Evolutionary conservation across 2,113 vertebrate genomes (phyloP).

Genomic region (Beaufortia kweichowensis): DNA sequence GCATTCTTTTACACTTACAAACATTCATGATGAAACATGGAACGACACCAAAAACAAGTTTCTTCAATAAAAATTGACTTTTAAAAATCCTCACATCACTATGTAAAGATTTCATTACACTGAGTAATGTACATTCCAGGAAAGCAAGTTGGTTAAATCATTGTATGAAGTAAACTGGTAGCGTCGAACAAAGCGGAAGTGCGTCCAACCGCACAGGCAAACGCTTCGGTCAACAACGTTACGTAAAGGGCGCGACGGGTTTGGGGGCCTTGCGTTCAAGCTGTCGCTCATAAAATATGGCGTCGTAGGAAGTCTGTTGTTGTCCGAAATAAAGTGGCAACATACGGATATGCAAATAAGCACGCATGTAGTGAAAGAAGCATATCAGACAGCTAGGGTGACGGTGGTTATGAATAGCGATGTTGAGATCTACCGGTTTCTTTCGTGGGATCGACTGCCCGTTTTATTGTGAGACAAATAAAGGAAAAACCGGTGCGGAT

Average conservation of each 20-base stretch:
- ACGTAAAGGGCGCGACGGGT: slow-evolving; percentile 55
- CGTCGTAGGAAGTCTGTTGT: slow-evolving; percentile 74
- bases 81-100: no score
- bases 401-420: slow-evolving; percentile 72
- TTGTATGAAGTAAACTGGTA: neutral
- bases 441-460: slow-evolving; percentile 94
- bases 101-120: no score
- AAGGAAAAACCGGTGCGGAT: slow-evolving; percentile 67
- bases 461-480: slow-evolving; percentile 70
- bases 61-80: no score
- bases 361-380: neutral
- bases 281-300: slow-evolving; percentile 71
- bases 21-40: neutral
- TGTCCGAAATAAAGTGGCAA: slow-evolving; percentile 49
- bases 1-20: neutral
- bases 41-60: neutral
- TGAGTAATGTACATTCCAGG: no score
- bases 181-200: neutral
- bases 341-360: slow-evolving; percentile 21
- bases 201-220: neutral
- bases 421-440: slow-evolving; percentile 90
- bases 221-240: neutral
- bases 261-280: slow-evolving; percentile 49
- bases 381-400: slow-evolving; percentile 4
- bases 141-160: no score